Percentiles rank a stretch among this genome's conserved stretches.
Conservation (phyloP, 2,113 vertebrate genomes). For the Acanthochromis polyacanthus region DNA sequence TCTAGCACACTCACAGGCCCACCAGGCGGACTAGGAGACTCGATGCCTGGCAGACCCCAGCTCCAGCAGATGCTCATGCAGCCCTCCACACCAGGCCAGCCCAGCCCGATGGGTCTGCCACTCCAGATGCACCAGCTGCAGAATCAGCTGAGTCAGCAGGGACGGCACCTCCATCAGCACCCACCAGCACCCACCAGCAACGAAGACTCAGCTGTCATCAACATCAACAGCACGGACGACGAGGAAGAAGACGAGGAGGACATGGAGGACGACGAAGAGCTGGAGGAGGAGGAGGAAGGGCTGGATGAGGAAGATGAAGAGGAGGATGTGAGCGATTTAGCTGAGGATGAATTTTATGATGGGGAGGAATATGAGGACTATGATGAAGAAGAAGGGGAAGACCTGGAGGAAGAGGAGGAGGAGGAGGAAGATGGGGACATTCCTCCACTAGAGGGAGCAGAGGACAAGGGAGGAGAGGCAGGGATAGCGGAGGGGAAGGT, state of each 20-base stretch:
- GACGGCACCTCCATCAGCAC: slow-evolving; percentile 68
- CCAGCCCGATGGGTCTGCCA: slow-evolving; percentile 57
- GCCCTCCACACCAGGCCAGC: slow-evolving; percentile 55
- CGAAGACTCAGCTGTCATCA: slow-evolving; percentile 89
- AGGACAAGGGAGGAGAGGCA: slow-evolving; percentile 67
- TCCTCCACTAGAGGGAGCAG: slow-evolving; percentile 73
- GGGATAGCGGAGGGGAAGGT: slow-evolving; percentile 66
- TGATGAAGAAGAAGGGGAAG: slow-evolving; percentile 75
- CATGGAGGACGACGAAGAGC: slow-evolving; percentile 87
- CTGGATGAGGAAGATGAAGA: slow-evolving; percentile 86
- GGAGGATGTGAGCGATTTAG: slow-evolving; percentile 85
- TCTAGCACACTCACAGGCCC: slow-evolving; percentile 62
- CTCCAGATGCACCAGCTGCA: slow-evolving; percentile 84
- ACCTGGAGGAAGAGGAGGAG: slow-evolving; percentile 73
- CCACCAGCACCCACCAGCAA: slow-evolving; percentile 70
- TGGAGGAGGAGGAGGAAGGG: slow-evolving; percentile 82
- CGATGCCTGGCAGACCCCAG: slow-evolving; percentile 72
- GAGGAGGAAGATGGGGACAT: slow-evolving; percentile 77
- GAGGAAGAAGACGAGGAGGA: slow-evolving; percentile 89
- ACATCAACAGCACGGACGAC: slow-evolving; percentile 92
- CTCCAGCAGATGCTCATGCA: slow-evolving; percentile 88
- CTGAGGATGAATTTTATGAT: slow-evolving; percentile 75
- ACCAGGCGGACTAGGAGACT: slow-evolving; percentile 68
- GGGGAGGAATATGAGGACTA: slow-evolving; percentile 77
- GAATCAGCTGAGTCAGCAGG: slow-evolving; percentile 77